Percentiles rank a stretch among this genome's conserved stretches.
Evolutionary conservation across 2,797 vertebrate genomes (phyloP).

Genomic region (Sylvia borin): DNA sequence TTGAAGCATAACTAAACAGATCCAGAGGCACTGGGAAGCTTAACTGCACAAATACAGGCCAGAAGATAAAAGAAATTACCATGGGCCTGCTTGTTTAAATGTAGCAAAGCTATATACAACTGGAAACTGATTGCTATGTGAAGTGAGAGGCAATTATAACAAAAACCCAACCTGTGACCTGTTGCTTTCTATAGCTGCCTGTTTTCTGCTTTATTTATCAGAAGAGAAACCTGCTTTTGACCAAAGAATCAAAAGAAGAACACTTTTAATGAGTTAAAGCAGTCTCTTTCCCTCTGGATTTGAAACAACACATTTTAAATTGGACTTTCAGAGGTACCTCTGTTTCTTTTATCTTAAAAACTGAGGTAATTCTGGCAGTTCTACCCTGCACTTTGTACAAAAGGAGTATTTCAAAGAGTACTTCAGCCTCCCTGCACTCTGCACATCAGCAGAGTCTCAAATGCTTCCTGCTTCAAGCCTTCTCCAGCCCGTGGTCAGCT

Average conservation of each 20-base stretch:
- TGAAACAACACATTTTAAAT: background rate
- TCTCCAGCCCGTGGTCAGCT: background rate
- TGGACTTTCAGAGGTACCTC: background rate
- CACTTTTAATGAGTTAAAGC: background rate
- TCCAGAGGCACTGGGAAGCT: background rate
- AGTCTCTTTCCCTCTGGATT: background rate
- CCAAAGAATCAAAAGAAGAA: background rate
- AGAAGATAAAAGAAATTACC: background rate
- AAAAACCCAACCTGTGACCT: background rate
- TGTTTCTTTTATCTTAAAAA: conserved; percentile 25
- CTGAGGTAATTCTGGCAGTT: conserved; percentile 41
- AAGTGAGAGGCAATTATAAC: background rate
- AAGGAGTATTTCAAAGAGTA: background rate
- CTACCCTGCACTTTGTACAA: background rate
- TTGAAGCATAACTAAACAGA: background rate
- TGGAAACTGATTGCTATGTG: background rate
- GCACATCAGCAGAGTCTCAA: background rate
- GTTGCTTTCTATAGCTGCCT: background rate
- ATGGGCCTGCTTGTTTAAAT: background rate
- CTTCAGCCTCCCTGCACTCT: background rate
- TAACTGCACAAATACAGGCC: background rate
- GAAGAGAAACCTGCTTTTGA: background rate
- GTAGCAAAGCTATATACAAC: background rate
- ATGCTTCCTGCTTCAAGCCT: conserved; percentile 10
- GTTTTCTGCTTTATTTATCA: background rate